Evolutionary conservation across 2,888 invertebrate species (phyloP), one percentile per base, ranked within the genome.

Genomic region (Apamea monoglypha): DNA sequence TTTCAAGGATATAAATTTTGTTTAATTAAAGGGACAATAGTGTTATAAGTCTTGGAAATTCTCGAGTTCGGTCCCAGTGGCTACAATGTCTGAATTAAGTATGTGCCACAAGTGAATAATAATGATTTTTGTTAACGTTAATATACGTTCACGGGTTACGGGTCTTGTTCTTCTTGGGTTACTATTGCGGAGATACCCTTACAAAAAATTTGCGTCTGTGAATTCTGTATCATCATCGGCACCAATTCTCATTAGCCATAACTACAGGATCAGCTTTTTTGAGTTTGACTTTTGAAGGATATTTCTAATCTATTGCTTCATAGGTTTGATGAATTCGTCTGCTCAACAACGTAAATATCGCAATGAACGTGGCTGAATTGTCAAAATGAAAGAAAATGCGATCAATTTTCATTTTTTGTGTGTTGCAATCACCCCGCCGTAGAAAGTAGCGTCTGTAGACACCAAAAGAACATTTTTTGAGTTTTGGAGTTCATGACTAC

Each of bases 1-100:
- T 59, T 69, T 25, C 21, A 47, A 74, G 25, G 14, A 32, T 44
- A 73, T 64, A 61, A 53, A 80, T 70, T 83, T 70, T 40, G 63
- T 53, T 82, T 81, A 76, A 61, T 76, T 71, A 80, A 32, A 53
- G 6, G 8, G 12, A 56, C 32, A 56, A 74, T 63, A 16, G 2
- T 70, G 53, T 36, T 18, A 29, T 76, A 36, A 64, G 68, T 74
- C 47, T 59, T 71, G 32, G 1, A 40, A 40, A 18, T 69, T 76
- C 59, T 76, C 12, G 14, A n/a, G 14, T 67, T 40, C 18, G 18
- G 21, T 67, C 40, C 10, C 18, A n/a, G 10, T 67, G n/a, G 8
- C 67, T 40, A 16, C 36, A 36, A n/a, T n/a, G 59, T n/a, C n/a
- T n/a, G n/a, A 59, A 10, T 14, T 25, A 59, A 14, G 59, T 59